These are phyloP conservation scores for Drosophila trichaetosa DNA, from an alignment of 2,888 invertebrate species.

Conservation along the genomic window DNA sequence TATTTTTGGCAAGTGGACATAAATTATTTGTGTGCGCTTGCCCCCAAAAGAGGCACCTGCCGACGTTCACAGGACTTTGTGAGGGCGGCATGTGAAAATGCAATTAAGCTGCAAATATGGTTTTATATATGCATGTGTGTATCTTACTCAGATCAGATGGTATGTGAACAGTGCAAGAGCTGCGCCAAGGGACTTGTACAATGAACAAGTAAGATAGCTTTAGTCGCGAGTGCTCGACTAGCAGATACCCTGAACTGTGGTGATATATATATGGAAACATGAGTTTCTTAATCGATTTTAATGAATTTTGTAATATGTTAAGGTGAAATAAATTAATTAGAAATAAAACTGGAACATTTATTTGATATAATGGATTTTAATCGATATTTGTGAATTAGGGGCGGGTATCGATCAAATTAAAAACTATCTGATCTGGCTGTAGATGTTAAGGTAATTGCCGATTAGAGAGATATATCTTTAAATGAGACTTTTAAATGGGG, in stretches of 20 bases:
- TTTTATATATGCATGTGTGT: constrained; percentile 12
- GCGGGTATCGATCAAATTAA: neutral
- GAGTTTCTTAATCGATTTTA: neutral
- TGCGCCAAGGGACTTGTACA: constrained; percentile 11
- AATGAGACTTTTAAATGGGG: neutral
- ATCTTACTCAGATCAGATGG: constrained; percentile 28
- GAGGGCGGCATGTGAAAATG: constrained; percentile 70
- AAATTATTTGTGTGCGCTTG: constrained; percentile 40
- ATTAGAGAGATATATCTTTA: neutral
- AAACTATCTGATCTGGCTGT: too few relatives aligned
- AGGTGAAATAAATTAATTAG: neutral
- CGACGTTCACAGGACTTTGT: constrained; percentile 59
- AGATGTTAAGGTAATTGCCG: neutral
- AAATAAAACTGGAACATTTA: neutral
- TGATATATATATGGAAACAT: neutral
- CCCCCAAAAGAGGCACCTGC: constrained; percentile 58
- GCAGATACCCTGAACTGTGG: neutral
- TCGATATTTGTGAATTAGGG: neutral
- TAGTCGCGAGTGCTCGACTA: neutral
- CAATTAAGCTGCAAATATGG: constrained; percentile 72
- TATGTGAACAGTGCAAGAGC: constrained; percentile 28
- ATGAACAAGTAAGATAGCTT: neutral
- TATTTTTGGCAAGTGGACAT: neutral
- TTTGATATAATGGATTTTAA: neutral
- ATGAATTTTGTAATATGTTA: neutral